Evolutionary conservation across 2,113 vertebrate species (phyloP).

Genomic region (Crotalus viridis): DNA sequence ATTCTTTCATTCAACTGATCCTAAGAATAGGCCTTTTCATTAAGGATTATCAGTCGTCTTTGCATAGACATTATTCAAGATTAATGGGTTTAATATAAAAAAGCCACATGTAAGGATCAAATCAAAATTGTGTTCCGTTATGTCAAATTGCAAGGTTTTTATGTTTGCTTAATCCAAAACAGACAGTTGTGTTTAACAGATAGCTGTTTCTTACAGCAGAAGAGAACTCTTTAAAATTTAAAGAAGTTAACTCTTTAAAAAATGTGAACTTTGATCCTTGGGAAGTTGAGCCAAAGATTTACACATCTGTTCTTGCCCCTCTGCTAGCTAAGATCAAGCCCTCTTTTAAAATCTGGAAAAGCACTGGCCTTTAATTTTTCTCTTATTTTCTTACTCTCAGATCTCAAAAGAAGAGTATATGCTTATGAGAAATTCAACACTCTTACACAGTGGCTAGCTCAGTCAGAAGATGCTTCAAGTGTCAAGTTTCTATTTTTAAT

Average conservation of each 20-base stretch:
- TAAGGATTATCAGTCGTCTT: constrained; percentile 60
- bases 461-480: not conserved
- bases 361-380: not conserved
- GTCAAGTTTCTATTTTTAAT: not conserved
- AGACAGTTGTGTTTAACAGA: constrained; percentile 46
- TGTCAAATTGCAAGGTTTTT: constrained; percentile 38
- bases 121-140: constrained; percentile 49
- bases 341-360: not conserved
- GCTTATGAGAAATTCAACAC: not conserved
- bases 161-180: constrained; percentile 36
- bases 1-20: constrained; percentile 49
- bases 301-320: not conserved
- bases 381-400: not conserved
- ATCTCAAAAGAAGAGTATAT: not conserved
- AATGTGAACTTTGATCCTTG: not conserved
- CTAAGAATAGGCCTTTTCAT: constrained; percentile 51
- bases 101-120: constrained; percentile 47
- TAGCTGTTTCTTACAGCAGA: constrained; percentile 22
- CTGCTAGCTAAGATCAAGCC: not conserved
- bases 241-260: not conserved
- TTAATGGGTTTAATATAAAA: constrained; percentile 62
- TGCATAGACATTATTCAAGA: constrained; percentile 55
- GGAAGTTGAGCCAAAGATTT: not conserved
- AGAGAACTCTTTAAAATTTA: not conserved
- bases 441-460: not conserved